These are phyloP conservation scores for Ictalurus furcatus DNA, from an alignment of 2,113 vertebrate species.

Conservation along the genomic window DNA sequence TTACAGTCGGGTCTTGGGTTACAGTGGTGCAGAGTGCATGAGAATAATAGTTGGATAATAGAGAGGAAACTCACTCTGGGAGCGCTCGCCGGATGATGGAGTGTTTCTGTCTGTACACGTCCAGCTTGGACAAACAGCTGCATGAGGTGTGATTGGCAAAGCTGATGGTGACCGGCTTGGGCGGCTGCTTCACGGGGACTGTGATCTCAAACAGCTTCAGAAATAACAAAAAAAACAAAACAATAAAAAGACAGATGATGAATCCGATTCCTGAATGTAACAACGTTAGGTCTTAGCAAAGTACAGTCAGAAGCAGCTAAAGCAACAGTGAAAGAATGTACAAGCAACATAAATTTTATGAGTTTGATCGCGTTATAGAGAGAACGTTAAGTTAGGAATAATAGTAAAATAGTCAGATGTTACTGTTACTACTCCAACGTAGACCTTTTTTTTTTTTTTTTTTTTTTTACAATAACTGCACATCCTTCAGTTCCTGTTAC, in stretches of 20 bases:
- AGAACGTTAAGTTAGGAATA: neutral
- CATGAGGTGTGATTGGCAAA: conserved; percentile 97
- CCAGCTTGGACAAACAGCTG: conserved; percentile 93
- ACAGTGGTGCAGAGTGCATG: neutral
- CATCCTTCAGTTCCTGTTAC: no score
- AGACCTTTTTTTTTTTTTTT: no score
- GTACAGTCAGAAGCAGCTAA: neutral
- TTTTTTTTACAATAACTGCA: no score
- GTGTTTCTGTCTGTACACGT: conserved; percentile 92
- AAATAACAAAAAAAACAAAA: conserved; percentile 36
- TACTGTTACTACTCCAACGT: no score
- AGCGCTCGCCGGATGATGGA: conserved; percentile 93
- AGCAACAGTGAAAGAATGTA: neutral
- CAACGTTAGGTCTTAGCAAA: neutral
- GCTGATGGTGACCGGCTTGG: conserved; percentile 92
- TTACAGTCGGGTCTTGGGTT: conserved; percentile 16
- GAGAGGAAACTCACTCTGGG: conserved; percentile 83
- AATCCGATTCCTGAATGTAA: neutral
- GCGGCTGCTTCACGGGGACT: conserved; percentile 86
- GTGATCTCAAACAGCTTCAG: conserved; percentile 94
- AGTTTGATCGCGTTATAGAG: neutral
- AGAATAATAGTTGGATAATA: neutral
- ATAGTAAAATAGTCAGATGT: neutral
- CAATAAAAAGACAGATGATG: conserved; percentile 9
- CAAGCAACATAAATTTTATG: no score